A percentile compares a stretch with the other conserved stretches of the same genome.
These are phyloP conservation scores for Callaeas wilsoni DNA, from an alignment of 2,113 vertebrate species.

Conservation along the genomic window DNA sequence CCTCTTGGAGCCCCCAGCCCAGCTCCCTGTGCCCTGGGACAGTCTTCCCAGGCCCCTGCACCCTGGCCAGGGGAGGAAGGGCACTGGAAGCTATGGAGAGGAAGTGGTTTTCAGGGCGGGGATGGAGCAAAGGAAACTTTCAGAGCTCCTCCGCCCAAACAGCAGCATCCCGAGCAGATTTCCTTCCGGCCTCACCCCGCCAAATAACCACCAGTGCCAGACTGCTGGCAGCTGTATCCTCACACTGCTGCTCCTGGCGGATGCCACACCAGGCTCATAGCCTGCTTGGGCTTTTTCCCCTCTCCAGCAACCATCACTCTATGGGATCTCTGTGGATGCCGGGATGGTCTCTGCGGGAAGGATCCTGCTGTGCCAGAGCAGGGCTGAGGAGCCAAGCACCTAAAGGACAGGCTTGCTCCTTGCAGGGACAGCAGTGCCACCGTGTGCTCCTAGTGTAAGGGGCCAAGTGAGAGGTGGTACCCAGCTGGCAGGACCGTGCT, in stretches of 20 bases:
- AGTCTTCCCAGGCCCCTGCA: neutral
- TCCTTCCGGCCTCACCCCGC: neutral
- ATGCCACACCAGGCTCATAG: neutral
- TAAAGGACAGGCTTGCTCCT: neutral
- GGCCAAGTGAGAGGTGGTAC: neutral
- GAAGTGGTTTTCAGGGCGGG: neutral
- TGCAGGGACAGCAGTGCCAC: neutral
- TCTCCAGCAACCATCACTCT: neutral
- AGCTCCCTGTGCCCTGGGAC: neutral
- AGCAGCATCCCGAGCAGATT: neutral
- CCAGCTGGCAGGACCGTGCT: neutral
- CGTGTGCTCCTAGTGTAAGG: neutral
- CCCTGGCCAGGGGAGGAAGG: neutral
- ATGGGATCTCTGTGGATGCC: accelerated
- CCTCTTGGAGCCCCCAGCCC: neutral
- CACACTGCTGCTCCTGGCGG: neutral
- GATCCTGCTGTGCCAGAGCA: neutral
- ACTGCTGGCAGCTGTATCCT: neutral
- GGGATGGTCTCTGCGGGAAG: neutral
- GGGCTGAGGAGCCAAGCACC: neutral
- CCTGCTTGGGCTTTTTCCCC: neutral
- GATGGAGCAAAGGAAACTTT: slow-evolving; percentile 28
- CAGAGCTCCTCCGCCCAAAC: neutral
- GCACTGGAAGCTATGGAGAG: neutral
- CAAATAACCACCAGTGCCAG: neutral